A percentile compares a stretch with the other conserved stretches of the same genome.
phyloP scores from a whole-genome alignment of 2,797 vertebrate genomes.

The Hylomyscus alleni region DNA sequence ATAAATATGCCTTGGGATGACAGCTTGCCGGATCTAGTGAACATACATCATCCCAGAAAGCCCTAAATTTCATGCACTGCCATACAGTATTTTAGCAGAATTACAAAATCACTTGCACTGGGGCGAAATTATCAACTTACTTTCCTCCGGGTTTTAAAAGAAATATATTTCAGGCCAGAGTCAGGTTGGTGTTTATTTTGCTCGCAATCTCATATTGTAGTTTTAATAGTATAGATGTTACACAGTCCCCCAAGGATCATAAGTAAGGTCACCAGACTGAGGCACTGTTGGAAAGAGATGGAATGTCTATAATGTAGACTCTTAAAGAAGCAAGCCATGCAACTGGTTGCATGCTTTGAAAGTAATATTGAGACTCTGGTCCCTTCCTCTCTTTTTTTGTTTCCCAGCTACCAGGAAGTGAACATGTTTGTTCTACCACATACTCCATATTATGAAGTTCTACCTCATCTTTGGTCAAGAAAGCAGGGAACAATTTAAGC shows the following conservation, averaged over 20 bases:
- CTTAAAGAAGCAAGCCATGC: neutral
- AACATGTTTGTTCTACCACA: neutral
- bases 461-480: neutral
- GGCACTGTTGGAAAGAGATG: neutral
- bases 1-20: constrained; percentile 72
- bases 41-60: constrained; percentile 73
- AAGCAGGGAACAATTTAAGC: neutral
- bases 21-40: constrained; percentile 57
- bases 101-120: constrained; percentile 52
- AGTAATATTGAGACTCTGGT: neutral
- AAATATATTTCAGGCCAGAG: constrained; percentile 20
- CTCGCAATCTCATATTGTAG: neutral
- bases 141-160: constrained; percentile 13
- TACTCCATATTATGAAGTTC: too few species aligned
- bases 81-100: constrained; percentile 31
- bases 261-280: neutral
- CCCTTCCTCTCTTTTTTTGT: too few species aligned
- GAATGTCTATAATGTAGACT: neutral
- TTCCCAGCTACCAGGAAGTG: neutral
- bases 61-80: constrained; percentile 58
- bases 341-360: neutral
- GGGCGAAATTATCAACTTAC: neutral
- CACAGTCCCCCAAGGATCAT: neutral
- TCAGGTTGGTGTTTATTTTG: constrained; percentile 30
- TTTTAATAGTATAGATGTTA: neutral